phyloP scores from a whole-genome alignment of 2,888 invertebrate species.

The Hedychridium roseum region DNA sequence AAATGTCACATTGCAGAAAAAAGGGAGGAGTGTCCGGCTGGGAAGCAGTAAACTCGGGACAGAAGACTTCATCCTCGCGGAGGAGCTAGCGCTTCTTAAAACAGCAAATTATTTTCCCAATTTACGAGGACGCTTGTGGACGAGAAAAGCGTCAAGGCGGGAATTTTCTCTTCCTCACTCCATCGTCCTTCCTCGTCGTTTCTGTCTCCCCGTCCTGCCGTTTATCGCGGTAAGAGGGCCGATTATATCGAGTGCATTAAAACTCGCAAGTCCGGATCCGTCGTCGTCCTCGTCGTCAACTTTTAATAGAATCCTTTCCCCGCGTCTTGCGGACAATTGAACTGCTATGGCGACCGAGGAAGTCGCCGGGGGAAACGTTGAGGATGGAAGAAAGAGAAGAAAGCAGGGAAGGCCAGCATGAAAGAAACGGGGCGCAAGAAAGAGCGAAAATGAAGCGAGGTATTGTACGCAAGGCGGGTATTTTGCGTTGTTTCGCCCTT shows the following conservation, averaged over 20 bases:
- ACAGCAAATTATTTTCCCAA: slow-evolving; percentile 45
- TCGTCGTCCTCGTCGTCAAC: slow-evolving; percentile 46
- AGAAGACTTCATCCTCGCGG: too few species aligned
- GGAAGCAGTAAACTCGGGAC: too few species aligned
- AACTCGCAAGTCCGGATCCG: slow-evolving; percentile 49
- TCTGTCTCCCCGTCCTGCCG: slow-evolving; percentile 5
- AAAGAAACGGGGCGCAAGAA: background rate
- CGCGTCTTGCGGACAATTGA: slow-evolving; percentile 48
- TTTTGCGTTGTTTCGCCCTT: background rate
- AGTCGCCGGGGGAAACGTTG: slow-evolving; percentile 12
- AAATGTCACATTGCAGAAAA: too few species aligned
- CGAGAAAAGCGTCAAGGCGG: slow-evolving; percentile 1
- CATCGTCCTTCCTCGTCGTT: background rate
- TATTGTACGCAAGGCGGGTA: background rate
- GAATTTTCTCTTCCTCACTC: slow-evolving; percentile 8
- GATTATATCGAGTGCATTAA: slow-evolving; percentile 55
- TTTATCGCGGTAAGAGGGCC: slow-evolving; percentile 51
- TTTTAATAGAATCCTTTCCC: slow-evolving; percentile 55
- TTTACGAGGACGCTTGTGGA: slow-evolving; percentile 33
- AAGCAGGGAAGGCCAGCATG: background rate
- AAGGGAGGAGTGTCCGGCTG: too few species aligned
- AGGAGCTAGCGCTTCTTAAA: slow-evolving; percentile 30
- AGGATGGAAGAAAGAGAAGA: slow-evolving; percentile 4
- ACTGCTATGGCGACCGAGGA: slow-evolving; percentile 30
- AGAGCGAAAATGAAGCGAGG: background rate